A percentile compares a stretch with the other conserved stretches of the same genome.
Evolutionary conservation across 2,797 vertebrate genomes (phyloP).

Genomic region (Agapornis canus): DNA sequence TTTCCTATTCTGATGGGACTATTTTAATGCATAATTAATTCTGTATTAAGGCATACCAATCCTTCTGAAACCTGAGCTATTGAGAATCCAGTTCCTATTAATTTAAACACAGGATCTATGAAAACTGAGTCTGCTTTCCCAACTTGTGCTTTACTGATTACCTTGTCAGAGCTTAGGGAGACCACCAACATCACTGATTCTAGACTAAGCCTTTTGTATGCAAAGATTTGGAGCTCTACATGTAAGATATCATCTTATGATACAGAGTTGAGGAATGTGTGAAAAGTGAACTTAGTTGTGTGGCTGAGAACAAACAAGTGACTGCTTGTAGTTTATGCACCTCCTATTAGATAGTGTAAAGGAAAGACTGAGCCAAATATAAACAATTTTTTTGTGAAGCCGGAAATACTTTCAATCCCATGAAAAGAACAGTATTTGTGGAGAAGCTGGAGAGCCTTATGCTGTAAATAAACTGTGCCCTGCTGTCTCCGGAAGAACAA

Average conservation of each 20-base stretch:
- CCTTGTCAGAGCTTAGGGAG: neutral
- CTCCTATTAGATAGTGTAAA: neutral
- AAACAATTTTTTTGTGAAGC: neutral
- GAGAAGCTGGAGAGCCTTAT: neutral
- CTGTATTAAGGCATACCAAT: neutral
- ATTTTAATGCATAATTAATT: constrained; percentile 13
- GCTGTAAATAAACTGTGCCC: neutral
- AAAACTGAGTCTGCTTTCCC: neutral
- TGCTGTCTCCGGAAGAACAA: neutral
- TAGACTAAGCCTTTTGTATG: rapidly evolving
- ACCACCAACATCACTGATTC: neutral
- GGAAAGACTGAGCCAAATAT: neutral
- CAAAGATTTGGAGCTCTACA: neutral
- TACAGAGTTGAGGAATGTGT: neutral
- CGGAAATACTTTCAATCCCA: neutral
- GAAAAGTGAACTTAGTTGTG: neutral
- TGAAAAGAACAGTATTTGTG: neutral
- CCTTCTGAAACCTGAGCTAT: neutral
- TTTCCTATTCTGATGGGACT: constrained; percentile 14
- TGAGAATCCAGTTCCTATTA: neutral
- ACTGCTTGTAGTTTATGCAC: neutral
- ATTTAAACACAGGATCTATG: neutral
- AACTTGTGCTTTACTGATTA: neutral
- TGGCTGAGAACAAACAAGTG: neutral
- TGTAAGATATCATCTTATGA: rapidly evolving